Evolutionary conservation across 2,888 invertebrate species (phyloP).

Genomic region (Drosophila leonis): DNA sequence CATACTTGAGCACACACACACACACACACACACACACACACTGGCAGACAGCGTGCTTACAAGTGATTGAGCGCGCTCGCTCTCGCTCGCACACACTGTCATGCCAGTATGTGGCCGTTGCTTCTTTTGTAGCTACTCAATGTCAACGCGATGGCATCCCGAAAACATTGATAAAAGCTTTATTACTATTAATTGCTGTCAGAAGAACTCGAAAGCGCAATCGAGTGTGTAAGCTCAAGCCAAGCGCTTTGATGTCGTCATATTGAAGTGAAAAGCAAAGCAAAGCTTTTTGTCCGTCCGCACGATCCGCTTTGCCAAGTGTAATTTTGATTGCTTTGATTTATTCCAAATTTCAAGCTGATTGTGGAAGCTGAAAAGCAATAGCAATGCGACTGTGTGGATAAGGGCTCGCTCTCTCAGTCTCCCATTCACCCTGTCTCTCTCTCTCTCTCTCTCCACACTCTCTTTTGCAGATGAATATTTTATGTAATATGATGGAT

Average conservation of each 20-base stretch:
- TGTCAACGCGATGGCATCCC: constrained; percentile 35
- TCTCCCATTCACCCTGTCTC: too few relatives aligned
- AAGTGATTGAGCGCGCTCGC: constrained; percentile 10
- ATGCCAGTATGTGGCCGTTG: not conserved
- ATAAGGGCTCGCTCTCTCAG: not conserved
- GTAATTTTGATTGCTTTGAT: constrained; percentile 20
- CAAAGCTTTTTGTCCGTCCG: constrained; percentile 25
- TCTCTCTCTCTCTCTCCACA: not conserved
- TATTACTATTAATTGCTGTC: constrained; percentile 59
- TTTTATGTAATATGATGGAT: constrained; percentile 45
- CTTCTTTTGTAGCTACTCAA: constrained; percentile 33
- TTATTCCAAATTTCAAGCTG: constrained; percentile 20
- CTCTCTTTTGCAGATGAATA: constrained; percentile 3
- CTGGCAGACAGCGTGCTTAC: not conserved
- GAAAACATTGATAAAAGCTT: constrained; percentile 60
- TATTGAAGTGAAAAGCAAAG: constrained; percentile 44
- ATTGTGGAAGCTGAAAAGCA: constrained; percentile 6
- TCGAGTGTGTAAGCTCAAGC: constrained; percentile 30
- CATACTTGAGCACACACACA: not conserved
- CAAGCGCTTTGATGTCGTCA: constrained; percentile 45
- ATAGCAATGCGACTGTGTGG: not conserved
- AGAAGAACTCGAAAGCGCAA: constrained; percentile 36
- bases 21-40: not conserved
- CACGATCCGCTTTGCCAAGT: constrained; percentile 16
- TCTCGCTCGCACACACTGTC: not conserved